A percentile compares a stretch with the other conserved stretches of the same genome.
Conservation (phyloP, 1,140 invertebrate species). For the Ectropis grisescens region DNA sequence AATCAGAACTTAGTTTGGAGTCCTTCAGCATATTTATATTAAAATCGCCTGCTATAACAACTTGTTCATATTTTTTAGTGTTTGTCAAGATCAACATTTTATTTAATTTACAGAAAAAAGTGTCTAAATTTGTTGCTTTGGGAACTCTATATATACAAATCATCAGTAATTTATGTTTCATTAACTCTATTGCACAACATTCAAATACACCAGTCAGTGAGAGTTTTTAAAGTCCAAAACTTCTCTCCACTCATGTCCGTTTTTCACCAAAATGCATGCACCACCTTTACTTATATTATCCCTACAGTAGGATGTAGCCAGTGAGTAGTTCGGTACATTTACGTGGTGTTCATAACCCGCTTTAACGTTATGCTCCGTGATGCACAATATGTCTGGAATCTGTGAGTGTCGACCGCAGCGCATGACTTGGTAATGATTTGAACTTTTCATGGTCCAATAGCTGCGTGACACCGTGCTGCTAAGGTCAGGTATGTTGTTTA, state of each 20-base stretch:
- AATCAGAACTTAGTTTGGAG: conserved; percentile 4
- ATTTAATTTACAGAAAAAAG: conserved; percentile 7
- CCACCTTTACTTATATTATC: conserved; percentile 6
- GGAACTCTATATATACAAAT: conserved; percentile 17
- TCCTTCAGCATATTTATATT: conserved; percentile 13
- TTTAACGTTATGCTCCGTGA: conserved; percentile 11
- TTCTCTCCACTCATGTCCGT: conserved; percentile 4
- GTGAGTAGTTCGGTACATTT: conserved; percentile 4
- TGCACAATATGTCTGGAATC: conserved; percentile 11
- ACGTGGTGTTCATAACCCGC: conserved; percentile 5
- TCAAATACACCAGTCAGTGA: conserved; percentile 3
- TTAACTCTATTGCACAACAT: conserved; percentile 14
- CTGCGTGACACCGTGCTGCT: too few species aligned
- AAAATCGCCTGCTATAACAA: conserved; percentile 10
- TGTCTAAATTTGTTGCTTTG: conserved; percentile 2
- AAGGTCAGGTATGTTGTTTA: too few species aligned
- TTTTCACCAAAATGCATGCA: conserved; percentile 10
- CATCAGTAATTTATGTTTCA: conserved; percentile 5
- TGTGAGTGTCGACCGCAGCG: too few species aligned
- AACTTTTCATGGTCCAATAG: too few species aligned
- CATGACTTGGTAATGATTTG: too few species aligned
- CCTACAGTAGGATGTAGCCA: conserved; percentile 8
- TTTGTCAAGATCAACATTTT: neutral
- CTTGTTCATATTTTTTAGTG: conserved; percentile 1
- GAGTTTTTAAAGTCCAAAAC: conserved; percentile 3